phyloP scores from a whole-genome alignment of 2,888 invertebrate genomes.

The Drosophila mettleri region DNA sequence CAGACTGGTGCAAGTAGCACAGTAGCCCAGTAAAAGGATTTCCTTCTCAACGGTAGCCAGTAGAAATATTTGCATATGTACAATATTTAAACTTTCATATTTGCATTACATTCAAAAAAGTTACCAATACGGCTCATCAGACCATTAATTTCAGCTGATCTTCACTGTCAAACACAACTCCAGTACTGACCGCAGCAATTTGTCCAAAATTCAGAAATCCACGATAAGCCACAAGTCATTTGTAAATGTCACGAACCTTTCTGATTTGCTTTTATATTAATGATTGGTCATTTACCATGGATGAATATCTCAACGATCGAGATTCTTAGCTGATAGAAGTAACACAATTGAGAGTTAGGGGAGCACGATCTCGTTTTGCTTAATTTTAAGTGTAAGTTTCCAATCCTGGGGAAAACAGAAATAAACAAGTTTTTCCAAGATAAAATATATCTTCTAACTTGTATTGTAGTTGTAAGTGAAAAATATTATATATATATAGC shows the following conservation, averaged over 20 bases:
- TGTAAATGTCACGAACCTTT: slow-evolving; percentile 62
- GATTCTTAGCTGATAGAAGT: slow-evolving; percentile 44
- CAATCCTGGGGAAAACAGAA: too few relatives aligned
- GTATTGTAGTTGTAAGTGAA: too few relatives aligned
- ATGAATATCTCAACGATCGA: slow-evolving; percentile 22
- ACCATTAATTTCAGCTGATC: slow-evolving; percentile 27
- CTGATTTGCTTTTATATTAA: slow-evolving; percentile 59
- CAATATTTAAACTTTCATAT: slow-evolving; percentile 42
- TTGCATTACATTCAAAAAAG: slow-evolving; percentile 47
- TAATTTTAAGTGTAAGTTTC: neutral
- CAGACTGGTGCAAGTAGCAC: slow-evolving; percentile 59
- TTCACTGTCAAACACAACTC: slow-evolving; percentile 31
- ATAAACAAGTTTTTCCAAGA: too few relatives aligned
- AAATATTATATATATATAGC: too few relatives aligned
- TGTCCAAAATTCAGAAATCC: slow-evolving; percentile 48
- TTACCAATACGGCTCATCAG: slow-evolving; percentile 59
- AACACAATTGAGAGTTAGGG: slow-evolving; percentile 9
- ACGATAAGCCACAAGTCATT: slow-evolving; percentile 59
- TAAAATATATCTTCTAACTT: too few relatives aligned
- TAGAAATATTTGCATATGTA: slow-evolving; percentile 67
- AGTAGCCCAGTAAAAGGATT: slow-evolving; percentile 65
- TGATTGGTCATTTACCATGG: slow-evolving; percentile 67
- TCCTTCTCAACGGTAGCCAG: slow-evolving; percentile 61
- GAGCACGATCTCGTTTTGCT: slow-evolving; percentile 3
- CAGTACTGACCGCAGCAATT: slow-evolving; percentile 69